A percentile compares a stretch with the other conserved stretches of the same genome.
These are phyloP conservation scores for Amblyopsis hoosieri DNA, from an alignment of 2,797 vertebrate species.

Conservation along the genomic window DNA sequence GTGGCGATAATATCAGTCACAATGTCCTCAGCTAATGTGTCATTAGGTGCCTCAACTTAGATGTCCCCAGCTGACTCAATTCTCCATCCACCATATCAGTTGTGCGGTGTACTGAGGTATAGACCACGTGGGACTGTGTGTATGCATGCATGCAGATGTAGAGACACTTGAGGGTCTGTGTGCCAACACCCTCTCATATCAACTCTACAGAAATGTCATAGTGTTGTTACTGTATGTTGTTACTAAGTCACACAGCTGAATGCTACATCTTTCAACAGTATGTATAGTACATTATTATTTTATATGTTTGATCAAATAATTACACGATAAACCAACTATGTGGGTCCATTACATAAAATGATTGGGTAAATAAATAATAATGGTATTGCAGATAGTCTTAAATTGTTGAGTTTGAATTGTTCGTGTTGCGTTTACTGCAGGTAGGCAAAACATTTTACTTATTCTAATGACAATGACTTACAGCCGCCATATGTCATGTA, in stretches of 20 bases:
- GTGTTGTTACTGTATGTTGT: conserved; percentile 5
- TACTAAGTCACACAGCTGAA: conserved; percentile 7
- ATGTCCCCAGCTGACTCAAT: conserved; percentile 28
- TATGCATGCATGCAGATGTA: conserved; percentile 7
- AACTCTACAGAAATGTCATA: conserved; percentile 1
- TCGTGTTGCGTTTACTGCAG: no score
- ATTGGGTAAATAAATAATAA: neutral
- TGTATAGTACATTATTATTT: neutral
- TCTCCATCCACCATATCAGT: conserved; percentile 18
- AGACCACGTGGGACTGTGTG: conserved; percentile 27
- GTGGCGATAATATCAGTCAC: conserved; percentile 47
- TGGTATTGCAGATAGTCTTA: neutral
- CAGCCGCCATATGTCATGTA: no score
- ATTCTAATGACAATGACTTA: no score
- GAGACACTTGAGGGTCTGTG: conserved; percentile 20
- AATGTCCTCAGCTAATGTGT: conserved; percentile 64
- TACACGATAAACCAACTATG: conserved; percentile 10
- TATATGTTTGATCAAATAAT: conserved; percentile 28
- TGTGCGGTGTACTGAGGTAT: conserved; percentile 16
- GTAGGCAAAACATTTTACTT: no score
- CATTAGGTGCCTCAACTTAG: conserved; percentile 59
- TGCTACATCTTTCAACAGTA: neutral
- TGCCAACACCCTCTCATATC: conserved; percentile 16
- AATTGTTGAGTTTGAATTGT: neutral
- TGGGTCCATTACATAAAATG: neutral